These are phyloP conservation scores for Drosophila ananassae DNA, from an alignment of 1,140 invertebrate species.

Conservation along the genomic window DNA sequence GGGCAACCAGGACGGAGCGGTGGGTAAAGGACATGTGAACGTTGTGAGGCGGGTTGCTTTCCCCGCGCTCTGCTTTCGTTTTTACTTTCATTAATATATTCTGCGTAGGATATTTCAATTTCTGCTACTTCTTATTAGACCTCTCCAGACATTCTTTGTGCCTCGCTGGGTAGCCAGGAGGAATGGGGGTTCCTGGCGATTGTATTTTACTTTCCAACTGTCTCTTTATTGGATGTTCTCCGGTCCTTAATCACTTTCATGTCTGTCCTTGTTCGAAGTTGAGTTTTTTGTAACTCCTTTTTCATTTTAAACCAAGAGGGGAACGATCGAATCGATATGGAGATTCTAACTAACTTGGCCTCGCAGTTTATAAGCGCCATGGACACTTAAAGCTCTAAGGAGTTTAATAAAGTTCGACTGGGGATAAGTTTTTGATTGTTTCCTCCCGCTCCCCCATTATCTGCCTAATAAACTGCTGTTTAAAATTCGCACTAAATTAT, in stretches of 20 bases:
- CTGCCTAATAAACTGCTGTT: constrained; percentile 60
- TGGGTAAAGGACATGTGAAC: constrained; percentile 40
- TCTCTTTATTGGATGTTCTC: constrained; percentile 18
- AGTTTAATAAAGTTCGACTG: background rate
- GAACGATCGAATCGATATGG: background rate
- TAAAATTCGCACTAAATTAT: constrained; percentile 28
- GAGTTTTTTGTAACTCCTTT: constrained; percentile 16
- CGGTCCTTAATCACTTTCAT: background rate
- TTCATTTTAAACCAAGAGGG: background rate
- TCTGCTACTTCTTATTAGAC: constrained; percentile 45
- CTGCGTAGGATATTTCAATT: constrained; percentile 36
- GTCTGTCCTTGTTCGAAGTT: constrained; percentile 22
- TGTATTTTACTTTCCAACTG: constrained; percentile 35
- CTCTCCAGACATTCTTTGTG: constrained; percentile 32
- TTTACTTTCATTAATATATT: constrained; percentile 56
- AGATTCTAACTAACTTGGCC: constrained; percentile 6
- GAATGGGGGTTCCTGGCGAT: constrained; percentile 13
- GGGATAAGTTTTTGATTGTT: background rate
- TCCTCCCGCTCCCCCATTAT: constrained; percentile 23
- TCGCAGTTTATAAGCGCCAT: too few species aligned
- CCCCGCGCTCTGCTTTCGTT: background rate
- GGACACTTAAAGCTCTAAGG: too few species aligned
- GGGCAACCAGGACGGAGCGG: constrained; percentile 27
- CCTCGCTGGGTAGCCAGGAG: background rate
- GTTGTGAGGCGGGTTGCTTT: constrained; percentile 17